Base-by-base conservation (phyloP, 2,797 vertebrate genomes). In the Triplophysa yarkandensis region DNA sequence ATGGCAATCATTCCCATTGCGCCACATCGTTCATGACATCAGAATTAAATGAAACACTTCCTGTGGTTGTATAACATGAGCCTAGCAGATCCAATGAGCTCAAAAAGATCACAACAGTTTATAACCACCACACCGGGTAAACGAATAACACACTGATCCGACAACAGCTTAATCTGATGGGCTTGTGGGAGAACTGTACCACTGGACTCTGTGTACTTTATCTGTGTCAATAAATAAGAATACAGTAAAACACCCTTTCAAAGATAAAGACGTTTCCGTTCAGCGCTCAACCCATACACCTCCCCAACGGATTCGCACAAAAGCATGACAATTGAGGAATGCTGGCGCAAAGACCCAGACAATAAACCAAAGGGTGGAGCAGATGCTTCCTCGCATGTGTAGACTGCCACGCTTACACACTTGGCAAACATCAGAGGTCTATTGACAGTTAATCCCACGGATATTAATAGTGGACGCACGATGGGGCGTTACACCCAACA, bases 401-500 rank as follows among this genome's bases (percentile, higher is more conserved):
- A 77, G 54, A 50, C 70, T 67, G 66, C 73, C 66, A 71, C 68
- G 62, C 74, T 74, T 32, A 58, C 75, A 75, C 76, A 62, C 72
- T 77, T 80, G 75, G 75, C 78, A 61, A 66, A 61, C 58, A 77
- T 69, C 43, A 14, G 46, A 32, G 7, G 57, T 43, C 27, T 43
- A 74, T 41, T 63, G 74, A 77, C 67, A 69, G 55, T 74, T 82
- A 77, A 75, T 76, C 75, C 67, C 8, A 25, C 25, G 44, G 78
- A 64, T 78, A 82, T 82, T 80, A 82, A 78, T 73, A 78, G 72
- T 6, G 50, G 23, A 61, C 28, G 70, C 68, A 63, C 17, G 68
- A 72, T 64, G 41, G 61, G 54, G 57, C 54, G 52, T 72, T 76
- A 82, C 81, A 76, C 78, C 81, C 68, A 82, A 78, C 81, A 82